phyloP scores from a whole-genome alignment of 2,113 vertebrate genomes.

The Archilochus colubris region DNA sequence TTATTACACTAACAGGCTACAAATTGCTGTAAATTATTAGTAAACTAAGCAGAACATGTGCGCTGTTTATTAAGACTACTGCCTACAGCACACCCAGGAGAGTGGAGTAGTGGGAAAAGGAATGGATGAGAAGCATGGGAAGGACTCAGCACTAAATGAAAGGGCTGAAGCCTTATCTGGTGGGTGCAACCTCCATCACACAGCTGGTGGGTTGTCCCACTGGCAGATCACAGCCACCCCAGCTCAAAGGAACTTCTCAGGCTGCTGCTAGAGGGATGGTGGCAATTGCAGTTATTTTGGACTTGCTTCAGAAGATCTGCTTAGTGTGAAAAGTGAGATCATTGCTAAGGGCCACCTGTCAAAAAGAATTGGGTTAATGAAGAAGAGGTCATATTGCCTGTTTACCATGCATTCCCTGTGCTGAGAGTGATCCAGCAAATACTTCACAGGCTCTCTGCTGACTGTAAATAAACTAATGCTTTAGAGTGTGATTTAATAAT shows the following conservation, averaged over 20 bases:
- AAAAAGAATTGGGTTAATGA: background rate
- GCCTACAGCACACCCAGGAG: background rate
- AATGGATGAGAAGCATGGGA: background rate
- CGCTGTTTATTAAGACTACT: conserved; percentile 4
- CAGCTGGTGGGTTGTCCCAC: background rate
- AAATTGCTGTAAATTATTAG: conserved; percentile 68
- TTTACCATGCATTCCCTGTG: background rate
- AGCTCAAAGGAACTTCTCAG: background rate
- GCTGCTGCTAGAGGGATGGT: background rate
- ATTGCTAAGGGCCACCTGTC: background rate
- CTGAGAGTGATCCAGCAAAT: background rate
- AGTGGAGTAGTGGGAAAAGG: background rate
- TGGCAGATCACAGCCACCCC: background rate
- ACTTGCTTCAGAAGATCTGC: background rate
- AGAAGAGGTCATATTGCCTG: background rate
- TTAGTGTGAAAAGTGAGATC: background rate
- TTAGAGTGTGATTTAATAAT: background rate
- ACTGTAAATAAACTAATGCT: background rate
- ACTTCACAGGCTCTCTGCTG: background rate
- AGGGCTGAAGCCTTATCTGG: background rate
- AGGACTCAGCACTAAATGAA: background rate
- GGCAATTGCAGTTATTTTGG: background rate
- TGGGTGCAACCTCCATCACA: background rate
- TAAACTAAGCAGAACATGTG: conserved; percentile 45
- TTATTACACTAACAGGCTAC: conserved; percentile 55